phyloP scores from a whole-genome alignment of 2,113 vertebrate species.

The Lucifuga dentata region DNA sequence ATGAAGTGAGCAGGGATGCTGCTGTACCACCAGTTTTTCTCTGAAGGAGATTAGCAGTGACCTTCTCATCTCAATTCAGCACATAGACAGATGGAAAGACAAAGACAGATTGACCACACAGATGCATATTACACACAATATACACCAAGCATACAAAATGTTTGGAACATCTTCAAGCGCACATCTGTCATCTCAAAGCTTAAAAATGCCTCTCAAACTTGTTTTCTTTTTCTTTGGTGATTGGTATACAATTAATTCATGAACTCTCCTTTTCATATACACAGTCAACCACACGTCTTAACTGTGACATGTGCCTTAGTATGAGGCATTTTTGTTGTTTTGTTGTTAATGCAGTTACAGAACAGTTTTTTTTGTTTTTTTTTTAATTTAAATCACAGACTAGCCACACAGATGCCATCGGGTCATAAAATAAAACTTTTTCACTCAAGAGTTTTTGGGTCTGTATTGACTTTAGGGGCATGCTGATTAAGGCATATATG shows the following conservation, averaged over 20 bases:
- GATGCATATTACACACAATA: neutral
- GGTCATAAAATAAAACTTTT: no score
- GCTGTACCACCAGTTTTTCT: constrained; percentile 13
- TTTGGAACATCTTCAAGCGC: neutral
- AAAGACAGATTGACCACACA: neutral
- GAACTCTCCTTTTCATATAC: no score
- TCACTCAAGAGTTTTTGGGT: no score
- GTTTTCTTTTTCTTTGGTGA: neutral
- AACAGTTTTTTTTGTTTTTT: no score
- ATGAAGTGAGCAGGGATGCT: constrained; percentile 46
- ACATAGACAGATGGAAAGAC: constrained; percentile 3
- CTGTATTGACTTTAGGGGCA: no score
- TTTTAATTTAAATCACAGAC: no score
- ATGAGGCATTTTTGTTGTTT: no score
- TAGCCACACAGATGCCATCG: no score
- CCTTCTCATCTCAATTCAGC: constrained; percentile 37
- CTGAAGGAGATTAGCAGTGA: constrained; percentile 29
- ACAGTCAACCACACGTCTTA: no score
- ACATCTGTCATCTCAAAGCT: neutral
- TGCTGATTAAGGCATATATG: no score
- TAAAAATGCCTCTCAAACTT: neutral
- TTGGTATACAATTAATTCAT: neutral
- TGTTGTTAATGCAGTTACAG: no score
- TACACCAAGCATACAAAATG: neutral
- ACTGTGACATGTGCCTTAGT: no score